These are phyloP conservation scores for Netelia inedita DNA, from an alignment of 2,888 invertebrate genomes.

Conservation along the genomic window DNA sequence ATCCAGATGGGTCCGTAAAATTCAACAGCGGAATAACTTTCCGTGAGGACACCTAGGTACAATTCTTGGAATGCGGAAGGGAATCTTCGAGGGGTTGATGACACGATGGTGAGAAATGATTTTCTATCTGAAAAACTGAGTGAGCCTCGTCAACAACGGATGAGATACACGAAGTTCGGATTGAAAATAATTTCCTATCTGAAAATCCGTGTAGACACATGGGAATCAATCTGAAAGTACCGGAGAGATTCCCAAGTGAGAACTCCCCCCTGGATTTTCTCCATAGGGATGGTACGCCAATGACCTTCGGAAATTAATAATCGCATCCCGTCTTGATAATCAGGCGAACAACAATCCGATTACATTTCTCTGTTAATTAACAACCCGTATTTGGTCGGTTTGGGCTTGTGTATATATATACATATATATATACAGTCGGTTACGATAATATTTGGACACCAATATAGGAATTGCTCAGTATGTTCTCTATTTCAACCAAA, in stretches of 20 bases:
- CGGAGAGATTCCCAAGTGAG: neutral
- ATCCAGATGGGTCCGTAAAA: neutral
- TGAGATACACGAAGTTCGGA: neutral
- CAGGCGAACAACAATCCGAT: conserved; percentile 9
- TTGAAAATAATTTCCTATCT: conserved; percentile 1
- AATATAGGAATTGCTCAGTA: too few relatives aligned
- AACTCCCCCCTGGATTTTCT: neutral
- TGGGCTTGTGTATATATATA: conserved; percentile 60
- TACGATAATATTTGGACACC: too few relatives aligned
- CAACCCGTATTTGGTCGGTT: conserved; percentile 53
- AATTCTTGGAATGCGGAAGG: too few relatives aligned
- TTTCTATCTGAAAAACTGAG: too few relatives aligned
- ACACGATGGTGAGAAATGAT: too few relatives aligned
- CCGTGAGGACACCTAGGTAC: too few relatives aligned
- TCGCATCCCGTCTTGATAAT: conserved; percentile 22
- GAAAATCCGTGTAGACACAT: neutral
- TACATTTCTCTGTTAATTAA: neutral
- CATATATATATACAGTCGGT: too few relatives aligned
- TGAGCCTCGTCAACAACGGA: too few relatives aligned
- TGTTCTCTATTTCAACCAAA: too few relatives aligned
- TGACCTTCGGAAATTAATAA: conserved; percentile 15
- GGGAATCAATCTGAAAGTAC: neutral
- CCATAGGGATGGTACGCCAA: neutral
- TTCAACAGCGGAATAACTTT: neutral
- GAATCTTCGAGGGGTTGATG: too few relatives aligned